Conservation (phyloP, 2,113 vertebrate genomes). For the Pygoscelis adeliae region DNA sequence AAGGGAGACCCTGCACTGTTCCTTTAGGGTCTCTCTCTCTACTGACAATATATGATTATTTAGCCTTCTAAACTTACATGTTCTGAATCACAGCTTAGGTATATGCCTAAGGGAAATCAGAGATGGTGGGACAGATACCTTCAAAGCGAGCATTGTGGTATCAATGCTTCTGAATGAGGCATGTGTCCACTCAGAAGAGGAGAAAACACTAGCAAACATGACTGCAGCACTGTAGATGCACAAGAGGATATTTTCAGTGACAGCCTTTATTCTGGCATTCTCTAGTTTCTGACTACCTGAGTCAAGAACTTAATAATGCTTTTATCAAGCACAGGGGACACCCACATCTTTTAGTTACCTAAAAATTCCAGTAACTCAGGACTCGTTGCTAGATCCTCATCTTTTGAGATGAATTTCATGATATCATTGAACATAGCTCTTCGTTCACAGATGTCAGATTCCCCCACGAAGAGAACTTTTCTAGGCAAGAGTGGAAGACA, state of each 20-base stretch:
- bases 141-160: background rate
- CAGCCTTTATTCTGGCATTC: background rate
- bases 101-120: background rate
- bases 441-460: constrained; percentile 83
- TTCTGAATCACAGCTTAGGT: background rate
- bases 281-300: background rate
- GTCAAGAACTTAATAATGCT: background rate
- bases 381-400: constrained; percentile 75
- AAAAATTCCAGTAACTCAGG: constrained; percentile 85
- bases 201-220: background rate
- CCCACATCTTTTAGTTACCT: constrained; percentile 70
- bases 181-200: background rate
- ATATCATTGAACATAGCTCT: constrained; percentile 80
- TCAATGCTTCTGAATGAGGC: background rate
- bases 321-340: background rate
- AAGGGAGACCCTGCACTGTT: background rate
- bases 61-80: background rate
- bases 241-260: background rate
- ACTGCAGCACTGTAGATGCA: background rate
- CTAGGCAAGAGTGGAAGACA: constrained; percentile 80
- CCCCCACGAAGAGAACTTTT: constrained; percentile 85
- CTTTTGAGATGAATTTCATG: constrained; percentile 77
- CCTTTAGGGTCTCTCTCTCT: background rate
- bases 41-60: background rate
- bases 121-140: background rate